phyloP scores from a whole-genome alignment of 2,888 invertebrate species.

The Archaeoteleia sp. region DNA sequence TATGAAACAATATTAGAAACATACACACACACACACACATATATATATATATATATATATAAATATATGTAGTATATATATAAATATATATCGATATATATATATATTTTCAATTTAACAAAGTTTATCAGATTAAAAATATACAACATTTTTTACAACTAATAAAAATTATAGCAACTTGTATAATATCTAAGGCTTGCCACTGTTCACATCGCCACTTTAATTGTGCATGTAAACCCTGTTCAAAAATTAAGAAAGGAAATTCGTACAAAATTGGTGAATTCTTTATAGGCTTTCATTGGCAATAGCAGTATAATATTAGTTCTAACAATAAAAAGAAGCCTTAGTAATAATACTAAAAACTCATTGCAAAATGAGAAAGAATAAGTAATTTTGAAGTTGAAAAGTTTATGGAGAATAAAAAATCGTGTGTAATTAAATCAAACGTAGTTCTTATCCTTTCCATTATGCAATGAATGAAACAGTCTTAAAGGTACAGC shows the following conservation, averaged over 20 bases:
- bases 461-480: slow-evolving; percentile 41
- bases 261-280: slow-evolving; percentile 32
- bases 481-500: slow-evolving; percentile 39
- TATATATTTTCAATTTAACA: too few relatives aligned
- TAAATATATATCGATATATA: too few relatives aligned
- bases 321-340: slow-evolving; percentile 20
- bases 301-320: slow-evolving; percentile 30
- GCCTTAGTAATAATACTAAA: slow-evolving; percentile 34
- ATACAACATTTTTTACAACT: too few relatives aligned
- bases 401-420: too few relatives aligned
- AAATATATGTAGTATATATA: too few relatives aligned
- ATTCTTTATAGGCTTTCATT: slow-evolving; percentile 39
- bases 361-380: slow-evolving; percentile 43
- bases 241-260: slow-evolving; percentile 17
- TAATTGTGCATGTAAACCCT: slow-evolving; percentile 5
- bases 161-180: too few relatives aligned
- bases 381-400: slow-evolving; percentile 19
- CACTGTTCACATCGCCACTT: slow-evolving; percentile 7
- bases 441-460: slow-evolving; percentile 42
- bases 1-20: too few relatives aligned
- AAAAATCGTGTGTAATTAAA: neutral
- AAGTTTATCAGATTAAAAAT: too few relatives aligned
- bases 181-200: too few relatives aligned
- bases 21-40: too few relatives aligned
- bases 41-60: too few relatives aligned